Evolutionary conservation across 2,113 vertebrate genomes (phyloP).

Genomic region (Ceuthmochares aereus): DNA sequence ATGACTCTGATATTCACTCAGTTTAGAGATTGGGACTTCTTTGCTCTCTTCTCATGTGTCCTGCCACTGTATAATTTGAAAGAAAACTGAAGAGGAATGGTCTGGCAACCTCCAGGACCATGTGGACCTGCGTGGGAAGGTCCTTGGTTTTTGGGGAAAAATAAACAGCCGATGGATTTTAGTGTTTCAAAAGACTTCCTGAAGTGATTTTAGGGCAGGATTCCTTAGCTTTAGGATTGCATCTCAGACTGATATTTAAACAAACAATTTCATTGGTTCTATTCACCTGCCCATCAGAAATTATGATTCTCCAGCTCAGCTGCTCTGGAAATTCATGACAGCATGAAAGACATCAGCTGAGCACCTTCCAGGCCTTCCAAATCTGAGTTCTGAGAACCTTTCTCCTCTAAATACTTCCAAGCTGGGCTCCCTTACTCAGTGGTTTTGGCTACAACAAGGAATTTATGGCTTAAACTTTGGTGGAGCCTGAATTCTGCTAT

Average conservation of each 20-base stretch:
- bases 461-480: neutral
- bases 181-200: neutral
- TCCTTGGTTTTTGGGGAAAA: rapidly evolving
- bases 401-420: neutral
- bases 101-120: neutral
- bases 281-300: neutral
- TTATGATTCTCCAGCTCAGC: neutral
- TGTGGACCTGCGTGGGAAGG: neutral
- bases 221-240: neutral
- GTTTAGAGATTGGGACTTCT: neutral
- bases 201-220: neutral
- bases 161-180: neutral
- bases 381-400: neutral
- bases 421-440: neutral
- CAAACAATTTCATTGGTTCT: neutral
- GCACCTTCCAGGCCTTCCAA: conserved; percentile 19
- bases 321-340: neutral
- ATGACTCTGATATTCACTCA: neutral
- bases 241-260: neutral
- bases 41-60: neutral
- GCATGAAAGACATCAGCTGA: neutral
- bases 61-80: neutral
- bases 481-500: neutral
- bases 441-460: conserved; percentile 18
- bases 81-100: neutral